These are phyloP conservation scores for Brachirus orientalis DNA, from an alignment of 2,113 vertebrate genomes.

Conservation along the genomic window DNA sequence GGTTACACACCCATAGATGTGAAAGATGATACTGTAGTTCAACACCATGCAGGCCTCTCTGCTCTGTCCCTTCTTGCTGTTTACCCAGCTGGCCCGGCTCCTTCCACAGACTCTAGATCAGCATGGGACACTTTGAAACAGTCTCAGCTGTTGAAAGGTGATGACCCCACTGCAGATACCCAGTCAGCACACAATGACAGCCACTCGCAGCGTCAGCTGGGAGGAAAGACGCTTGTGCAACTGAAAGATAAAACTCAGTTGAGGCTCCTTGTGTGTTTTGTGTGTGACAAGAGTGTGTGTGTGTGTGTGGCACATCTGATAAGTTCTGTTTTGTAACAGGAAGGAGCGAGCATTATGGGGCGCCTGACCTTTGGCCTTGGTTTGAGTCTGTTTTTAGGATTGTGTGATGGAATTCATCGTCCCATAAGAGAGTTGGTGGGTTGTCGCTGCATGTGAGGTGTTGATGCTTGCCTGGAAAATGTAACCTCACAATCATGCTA, in stretches of 20 bases:
- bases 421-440: not conserved
- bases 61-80: conserved; percentile 59
- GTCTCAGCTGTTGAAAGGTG: conserved; percentile 62
- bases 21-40: conserved; percentile 66
- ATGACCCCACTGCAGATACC: conserved; percentile 61
- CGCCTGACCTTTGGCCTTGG: conserved; percentile 27
- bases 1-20: conserved; percentile 63
- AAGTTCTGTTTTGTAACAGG: conserved; percentile 50
- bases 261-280: conserved; percentile 25
- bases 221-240: conserved; percentile 59
- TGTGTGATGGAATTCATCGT: conserved; percentile 39
- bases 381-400: conserved; percentile 26
- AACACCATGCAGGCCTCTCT: conserved; percentile 58
- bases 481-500: conserved; percentile 16
- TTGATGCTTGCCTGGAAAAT: conserved; percentile 12
- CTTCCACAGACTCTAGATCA: conserved; percentile 62
- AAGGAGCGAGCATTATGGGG: conserved; percentile 29
- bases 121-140: conserved; percentile 68
- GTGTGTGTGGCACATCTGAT: conserved; percentile 53
- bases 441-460: not conserved
- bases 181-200: conserved; percentile 64
- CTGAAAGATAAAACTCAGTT: conserved; percentile 68
- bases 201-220: conserved; percentile 53
- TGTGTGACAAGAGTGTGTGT: conserved; percentile 30
- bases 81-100: conserved; percentile 73